Conservation (phyloP, 1,140 invertebrate species). For the Drosophila chauvacae region DNA sequence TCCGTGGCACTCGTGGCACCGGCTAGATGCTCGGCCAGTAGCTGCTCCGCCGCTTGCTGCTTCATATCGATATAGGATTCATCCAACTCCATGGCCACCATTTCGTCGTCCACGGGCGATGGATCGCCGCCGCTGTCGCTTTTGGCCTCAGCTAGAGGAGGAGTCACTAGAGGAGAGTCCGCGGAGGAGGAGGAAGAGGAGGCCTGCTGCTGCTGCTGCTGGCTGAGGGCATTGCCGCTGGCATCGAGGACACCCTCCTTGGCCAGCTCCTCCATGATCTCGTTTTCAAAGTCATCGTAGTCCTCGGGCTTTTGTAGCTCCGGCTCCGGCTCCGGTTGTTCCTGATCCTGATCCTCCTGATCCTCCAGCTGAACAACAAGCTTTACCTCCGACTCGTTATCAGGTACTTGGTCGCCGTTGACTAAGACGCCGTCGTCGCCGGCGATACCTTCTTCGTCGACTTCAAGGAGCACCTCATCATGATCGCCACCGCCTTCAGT, state of each 20-base stretch:
- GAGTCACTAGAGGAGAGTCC: too few species aligned
- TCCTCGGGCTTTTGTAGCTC: conserved; percentile 3
- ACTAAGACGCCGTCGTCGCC: too few species aligned
- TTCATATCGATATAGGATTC: conserved; percentile 18
- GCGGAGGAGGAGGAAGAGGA: not conserved
- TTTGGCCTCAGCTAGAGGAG: not conserved
- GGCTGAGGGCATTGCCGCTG: conserved; percentile 64
- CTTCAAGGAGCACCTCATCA: conserved; percentile 4
- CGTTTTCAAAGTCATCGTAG: conserved; percentile 63
- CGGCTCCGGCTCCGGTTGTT: not conserved
- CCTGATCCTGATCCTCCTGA: not conserved
- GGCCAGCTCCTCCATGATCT: conserved; percentile 64
- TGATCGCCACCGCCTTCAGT: conserved; percentile 12
- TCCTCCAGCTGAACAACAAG: not conserved
- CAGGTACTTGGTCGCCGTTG: conserved; percentile 20
- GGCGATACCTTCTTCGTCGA: not conserved
- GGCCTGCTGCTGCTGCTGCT: conserved; percentile 34
- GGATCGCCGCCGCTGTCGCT: not conserved
- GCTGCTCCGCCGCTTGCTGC: conserved; percentile 5
- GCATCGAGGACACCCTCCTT: conserved; percentile 68
- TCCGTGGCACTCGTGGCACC: not conserved
- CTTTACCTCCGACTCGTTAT: conserved; percentile 1
- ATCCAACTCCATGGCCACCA: conserved; percentile 22
- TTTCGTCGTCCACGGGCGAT: conserved; percentile 20
- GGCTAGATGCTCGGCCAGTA: conserved; percentile 9